Evolutionary conservation across 2,113 vertebrate species (phyloP).

Genomic region (Antigone vipio): DNA sequence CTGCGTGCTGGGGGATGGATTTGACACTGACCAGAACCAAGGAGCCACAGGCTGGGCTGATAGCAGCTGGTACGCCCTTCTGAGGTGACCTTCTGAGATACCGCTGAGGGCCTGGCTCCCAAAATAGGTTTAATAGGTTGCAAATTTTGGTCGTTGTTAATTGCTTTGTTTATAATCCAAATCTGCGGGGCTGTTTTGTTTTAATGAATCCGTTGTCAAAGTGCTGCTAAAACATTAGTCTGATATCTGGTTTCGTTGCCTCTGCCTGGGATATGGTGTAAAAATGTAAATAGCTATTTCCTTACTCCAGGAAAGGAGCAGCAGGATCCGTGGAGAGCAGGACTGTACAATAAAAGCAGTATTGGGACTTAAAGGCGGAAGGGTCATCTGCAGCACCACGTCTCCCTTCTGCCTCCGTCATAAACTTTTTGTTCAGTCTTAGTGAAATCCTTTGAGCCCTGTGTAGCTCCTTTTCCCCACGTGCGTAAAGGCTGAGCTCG

Average conservation of each 20-base stretch:
- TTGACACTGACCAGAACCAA: slow-evolving; percentile 22
- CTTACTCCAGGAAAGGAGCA: neutral
- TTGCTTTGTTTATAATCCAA: slow-evolving; percentile 37
- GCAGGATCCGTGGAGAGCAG: neutral
- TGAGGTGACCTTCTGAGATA: slow-evolving; percentile 27
- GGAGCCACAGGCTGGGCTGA: neutral
- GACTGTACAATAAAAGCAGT: neutral
- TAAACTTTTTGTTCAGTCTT: neutral
- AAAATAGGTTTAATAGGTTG: slow-evolving; percentile 8
- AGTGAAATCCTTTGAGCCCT: neutral
- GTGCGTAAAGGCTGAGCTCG: neutral
- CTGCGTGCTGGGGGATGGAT: neutral
- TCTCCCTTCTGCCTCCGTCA: neutral
- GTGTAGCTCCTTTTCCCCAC: neutral
- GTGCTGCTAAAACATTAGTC: neutral
- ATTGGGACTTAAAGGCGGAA: neutral
- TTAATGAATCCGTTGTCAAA: neutral
- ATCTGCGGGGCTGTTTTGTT: neutral
- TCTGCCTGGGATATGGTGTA: neutral
- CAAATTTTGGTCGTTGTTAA: neutral
- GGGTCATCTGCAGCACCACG: fast-evolving
- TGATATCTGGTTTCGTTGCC: neutral
- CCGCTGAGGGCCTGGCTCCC: neutral
- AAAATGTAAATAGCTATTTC: neutral
- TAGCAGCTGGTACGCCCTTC: neutral